Percentiles rank a stretch among this genome's conserved stretches.
phyloP scores from a whole-genome alignment of 2,113 vertebrate genomes.

The Siphamia tubifer region DNA sequence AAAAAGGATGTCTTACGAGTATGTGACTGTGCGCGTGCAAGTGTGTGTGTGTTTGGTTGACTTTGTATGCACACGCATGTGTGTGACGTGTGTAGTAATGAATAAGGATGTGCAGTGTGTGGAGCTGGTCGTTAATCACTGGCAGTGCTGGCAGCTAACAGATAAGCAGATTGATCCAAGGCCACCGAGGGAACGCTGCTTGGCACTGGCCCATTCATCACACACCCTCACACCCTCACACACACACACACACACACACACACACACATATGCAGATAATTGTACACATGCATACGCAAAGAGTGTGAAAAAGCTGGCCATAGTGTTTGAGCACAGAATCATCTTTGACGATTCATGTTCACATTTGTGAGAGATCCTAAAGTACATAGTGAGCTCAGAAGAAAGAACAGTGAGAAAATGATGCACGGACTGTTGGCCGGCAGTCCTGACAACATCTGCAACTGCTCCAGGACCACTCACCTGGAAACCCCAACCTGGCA shows the following conservation, averaged over 20 bases:
- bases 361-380: conserved; percentile 40
- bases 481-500: conserved; percentile 79
- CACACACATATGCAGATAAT: not conserved
- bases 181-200: conserved; percentile 87
- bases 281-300: not conserved
- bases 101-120: conserved; percentile 81
- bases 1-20: conserved; percentile 66
- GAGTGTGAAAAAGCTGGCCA: conserved; percentile 22
- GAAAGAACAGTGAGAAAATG: not conserved
- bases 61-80: conserved; percentile 36
- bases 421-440: not conserved
- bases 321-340: conserved; percentile 45
- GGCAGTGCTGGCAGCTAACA: conserved; percentile 85
- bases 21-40: not conserved
- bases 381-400: conserved; percentile 27
- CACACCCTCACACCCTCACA: conserved; percentile 49
- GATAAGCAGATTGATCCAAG: conserved; percentile 95
- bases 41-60: conserved; percentile 1
- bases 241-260: too few species aligned
- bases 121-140: conserved; percentile 81
- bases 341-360: conserved; percentile 54
- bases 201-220: conserved; percentile 92
- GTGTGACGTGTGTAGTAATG: conserved; percentile 75
- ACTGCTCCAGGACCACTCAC: conserved; percentile 74
- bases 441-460: conserved; percentile 37